Base-by-base conservation (phyloP, 2,888 invertebrate species). In the Rhorus exstirpatorius region DNA sequence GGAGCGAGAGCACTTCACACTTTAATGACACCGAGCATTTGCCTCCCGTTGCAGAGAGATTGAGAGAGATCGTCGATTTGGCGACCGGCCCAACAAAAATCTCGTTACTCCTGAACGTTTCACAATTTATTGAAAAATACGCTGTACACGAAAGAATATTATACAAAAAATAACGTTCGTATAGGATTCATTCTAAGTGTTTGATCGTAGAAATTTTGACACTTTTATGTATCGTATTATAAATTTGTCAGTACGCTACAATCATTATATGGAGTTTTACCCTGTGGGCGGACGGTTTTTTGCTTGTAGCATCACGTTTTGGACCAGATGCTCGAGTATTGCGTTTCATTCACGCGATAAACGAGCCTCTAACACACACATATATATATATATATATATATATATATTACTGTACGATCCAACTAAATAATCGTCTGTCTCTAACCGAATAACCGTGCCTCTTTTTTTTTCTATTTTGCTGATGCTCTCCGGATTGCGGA, bases 281-380 rank as follows among this genome's bases (percentile, higher is more conserved):
- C 26, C 8, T 31, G 77, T 72, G 81, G 74, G 81, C 78, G 77
- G 53, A 78, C 74, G 46, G 55, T 61, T 68, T 74, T 81, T 53
- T 78, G 72, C 68, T 58, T 17, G 53, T 3, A 10, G 24, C 26
- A 51, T 74, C 35, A 67, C 58, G 55, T 70, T 78, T 70, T 35
- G 6, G 35, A 63, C 74, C 81, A 82, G 81, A 82, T 82, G 81
- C 70, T 46, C 19, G 49, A 55, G 55, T 60, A 51, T 63, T 78
- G 78, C 63, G 49, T 38, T 72, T 19, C 78, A 58, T 78, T 82
- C 49, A 31, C 68, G 65, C 46, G 81, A 82, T 82, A 78, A 67
- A 82, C 35, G 63, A 63, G 38, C 17, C 49, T 14, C 70, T 63
- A 63, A 10, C 70, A 58, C 68, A 78, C 72, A 72, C 12, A 38